Percentiles rank a stretch among this genome's conserved stretches.
Conservation (phyloP, 2,113 vertebrate genomes). For the Mustela nigripes region DNA sequence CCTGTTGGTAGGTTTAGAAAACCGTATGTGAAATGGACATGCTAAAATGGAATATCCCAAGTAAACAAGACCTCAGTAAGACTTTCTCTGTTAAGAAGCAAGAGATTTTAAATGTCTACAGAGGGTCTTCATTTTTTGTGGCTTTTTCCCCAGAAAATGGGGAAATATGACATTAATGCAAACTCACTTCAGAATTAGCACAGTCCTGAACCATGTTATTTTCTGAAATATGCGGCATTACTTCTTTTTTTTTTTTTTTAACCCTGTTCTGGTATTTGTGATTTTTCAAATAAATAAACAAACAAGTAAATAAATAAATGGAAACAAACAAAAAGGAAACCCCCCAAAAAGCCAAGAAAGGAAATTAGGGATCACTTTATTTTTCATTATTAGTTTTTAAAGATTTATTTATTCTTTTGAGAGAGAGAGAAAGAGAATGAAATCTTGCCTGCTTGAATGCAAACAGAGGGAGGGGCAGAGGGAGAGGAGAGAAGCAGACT, state of each 20-base stretch:
- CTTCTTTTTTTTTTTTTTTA: not conserved
- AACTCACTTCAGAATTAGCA: not conserved
- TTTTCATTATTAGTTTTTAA: not conserved
- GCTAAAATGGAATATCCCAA: not conserved
- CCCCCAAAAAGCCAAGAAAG: not conserved
- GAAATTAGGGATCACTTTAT: not conserved
- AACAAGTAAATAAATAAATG: not conserved
- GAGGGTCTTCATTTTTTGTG: not conserved
- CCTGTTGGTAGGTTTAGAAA: not conserved
- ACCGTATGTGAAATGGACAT: not conserved
- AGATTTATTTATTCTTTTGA: not conserved
- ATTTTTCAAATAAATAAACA: not conserved
- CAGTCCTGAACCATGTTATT: not conserved
- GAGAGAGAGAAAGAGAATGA: not conserved
- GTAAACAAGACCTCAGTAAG: not conserved
- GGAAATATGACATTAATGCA: not conserved
- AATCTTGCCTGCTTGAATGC: not conserved
- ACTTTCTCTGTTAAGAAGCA: not conserved
- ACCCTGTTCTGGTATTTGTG: not conserved
- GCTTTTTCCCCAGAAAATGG: not conserved
- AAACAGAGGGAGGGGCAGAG: not conserved
- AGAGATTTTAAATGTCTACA: not conserved
- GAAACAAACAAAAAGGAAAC: not conserved
- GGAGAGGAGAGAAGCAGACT: not conserved
- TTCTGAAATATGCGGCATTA: not conserved